Percentiles rank a stretch among this genome's conserved stretches.
Conservation (phyloP, 2,888 invertebrate species). For the Caenorhabditis virilis region DNA sequence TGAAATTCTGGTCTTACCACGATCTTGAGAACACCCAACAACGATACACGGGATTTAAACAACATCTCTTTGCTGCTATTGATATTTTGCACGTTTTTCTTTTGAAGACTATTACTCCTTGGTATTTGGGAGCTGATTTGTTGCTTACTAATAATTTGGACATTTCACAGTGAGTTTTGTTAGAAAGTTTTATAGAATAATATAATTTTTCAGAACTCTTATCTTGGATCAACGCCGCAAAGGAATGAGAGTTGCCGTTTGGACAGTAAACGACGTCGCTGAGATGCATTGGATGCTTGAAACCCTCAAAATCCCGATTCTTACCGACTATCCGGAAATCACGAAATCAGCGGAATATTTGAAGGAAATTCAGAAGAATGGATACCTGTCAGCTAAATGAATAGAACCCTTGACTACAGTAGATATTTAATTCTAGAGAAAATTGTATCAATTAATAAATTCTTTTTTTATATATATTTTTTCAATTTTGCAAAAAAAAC, state of each 20-base stretch:
- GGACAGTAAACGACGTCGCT: slow-evolving; percentile 67
- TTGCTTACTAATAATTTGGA: slow-evolving; percentile 63
- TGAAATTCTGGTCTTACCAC: slow-evolving; percentile 75
- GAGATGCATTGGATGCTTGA: slow-evolving; percentile 66
- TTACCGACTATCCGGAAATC: slow-evolving; percentile 61
- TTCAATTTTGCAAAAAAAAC: too few relatives aligned
- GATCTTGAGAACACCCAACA: slow-evolving; percentile 50
- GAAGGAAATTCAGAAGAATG: background rate
- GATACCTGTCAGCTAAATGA: background rate
- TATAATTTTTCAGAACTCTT: slow-evolving; percentile 24
- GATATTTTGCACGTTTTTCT: slow-evolving; percentile 56
- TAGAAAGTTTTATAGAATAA: background rate
- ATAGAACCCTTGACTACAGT: background rate
- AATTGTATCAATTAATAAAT: too few relatives aligned
- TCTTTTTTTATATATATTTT: too few relatives aligned
- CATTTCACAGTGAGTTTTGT: slow-evolving; percentile 52
- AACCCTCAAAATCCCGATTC: slow-evolving; percentile 60
- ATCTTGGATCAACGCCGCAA: slow-evolving; percentile 37
- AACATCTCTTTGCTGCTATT: slow-evolving; percentile 44
- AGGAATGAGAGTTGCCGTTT: slow-evolving; percentile 52
- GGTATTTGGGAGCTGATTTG: slow-evolving; percentile 65
- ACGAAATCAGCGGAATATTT: slow-evolving; percentile 25
- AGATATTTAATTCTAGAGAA: too few relatives aligned
- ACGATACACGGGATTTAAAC: slow-evolving; percentile 45
- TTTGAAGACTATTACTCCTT: slow-evolving; percentile 58